Conservation (phyloP, 1,140 invertebrate genomes). For the Cryptotermes secundus region DNA sequence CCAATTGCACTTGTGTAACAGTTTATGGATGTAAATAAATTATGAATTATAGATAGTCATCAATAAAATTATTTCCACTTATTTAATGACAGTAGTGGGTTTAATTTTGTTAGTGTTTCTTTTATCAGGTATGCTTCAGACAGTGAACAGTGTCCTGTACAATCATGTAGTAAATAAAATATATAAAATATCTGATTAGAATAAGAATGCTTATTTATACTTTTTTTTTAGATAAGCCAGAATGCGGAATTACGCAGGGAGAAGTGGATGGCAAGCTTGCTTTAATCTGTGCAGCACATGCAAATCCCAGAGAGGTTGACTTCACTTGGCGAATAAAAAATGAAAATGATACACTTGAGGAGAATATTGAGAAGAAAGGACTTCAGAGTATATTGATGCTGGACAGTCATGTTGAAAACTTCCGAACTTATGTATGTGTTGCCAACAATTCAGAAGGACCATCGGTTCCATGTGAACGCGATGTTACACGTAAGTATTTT, state of each 20-base stretch:
- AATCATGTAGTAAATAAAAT: too few species aligned
- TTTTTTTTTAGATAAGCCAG: conserved; percentile 70
- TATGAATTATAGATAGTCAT: too few species aligned
- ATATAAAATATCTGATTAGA: too few species aligned
- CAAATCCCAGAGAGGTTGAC: conserved; percentile 78
- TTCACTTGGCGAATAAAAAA: conserved; percentile 83
- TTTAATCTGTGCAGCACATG: conserved; percentile 75
- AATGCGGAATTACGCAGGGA: conserved; percentile 74
- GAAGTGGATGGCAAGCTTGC: conserved; percentile 71
- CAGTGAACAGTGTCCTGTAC: too few species aligned
- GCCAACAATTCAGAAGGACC: conserved; percentile 80
- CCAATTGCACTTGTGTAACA: too few species aligned
- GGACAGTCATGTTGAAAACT: conserved; percentile 63
- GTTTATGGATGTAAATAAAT: too few species aligned
- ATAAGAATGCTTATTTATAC: background rate
- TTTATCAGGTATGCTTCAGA: too few species aligned
- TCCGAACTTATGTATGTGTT: conserved; percentile 79
- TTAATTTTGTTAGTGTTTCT: too few species aligned
- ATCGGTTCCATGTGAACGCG: conserved; percentile 72
- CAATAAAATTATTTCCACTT: too few species aligned
- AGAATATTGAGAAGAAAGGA: conserved; percentile 53
- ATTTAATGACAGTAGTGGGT: too few species aligned
- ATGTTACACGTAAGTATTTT: conserved; percentile 68
- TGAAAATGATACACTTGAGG: conserved; percentile 74
- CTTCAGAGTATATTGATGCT: conserved; percentile 64